Evolutionary conservation across 1,140 invertebrate genomes (phyloP).

Genomic region (Procambarus clarkii): DNA sequence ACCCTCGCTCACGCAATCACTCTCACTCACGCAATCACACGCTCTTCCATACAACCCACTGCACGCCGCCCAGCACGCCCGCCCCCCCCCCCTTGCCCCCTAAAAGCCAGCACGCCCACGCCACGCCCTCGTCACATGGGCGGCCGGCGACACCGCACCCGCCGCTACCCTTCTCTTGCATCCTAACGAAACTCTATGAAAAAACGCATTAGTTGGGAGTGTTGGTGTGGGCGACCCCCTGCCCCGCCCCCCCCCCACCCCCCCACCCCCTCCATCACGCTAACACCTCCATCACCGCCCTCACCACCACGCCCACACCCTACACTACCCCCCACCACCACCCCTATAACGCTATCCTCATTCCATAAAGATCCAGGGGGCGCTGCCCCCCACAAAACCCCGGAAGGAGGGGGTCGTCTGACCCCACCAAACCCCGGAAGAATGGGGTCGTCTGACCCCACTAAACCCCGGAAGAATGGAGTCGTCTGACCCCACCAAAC

Average conservation of each 20-base stretch:
- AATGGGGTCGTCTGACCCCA: too few species aligned
- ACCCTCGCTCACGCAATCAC: not conserved
- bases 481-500: too few species aligned
- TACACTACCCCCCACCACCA: not conserved
- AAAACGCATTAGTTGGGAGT: not conserved
- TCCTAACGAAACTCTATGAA: slow-evolving; percentile 35
- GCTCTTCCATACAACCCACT: too few species aligned
- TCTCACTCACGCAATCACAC: too few species aligned
- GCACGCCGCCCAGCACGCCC: not conserved
- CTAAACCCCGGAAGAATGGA: too few species aligned
- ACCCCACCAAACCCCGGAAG: too few species aligned
- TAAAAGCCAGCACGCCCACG: not conserved
- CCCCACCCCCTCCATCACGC: not conserved
- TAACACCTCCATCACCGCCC: not conserved
- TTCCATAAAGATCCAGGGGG: too few species aligned
- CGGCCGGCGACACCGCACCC: not conserved
- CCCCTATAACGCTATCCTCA: not conserved
- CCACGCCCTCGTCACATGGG: not conserved
- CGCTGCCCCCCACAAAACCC: too few species aligned
- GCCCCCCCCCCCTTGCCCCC: not conserved
- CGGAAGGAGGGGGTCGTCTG: too few species aligned
- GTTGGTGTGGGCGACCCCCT: not conserved
- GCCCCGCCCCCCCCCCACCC: not conserved
- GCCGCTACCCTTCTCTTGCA: not conserved
- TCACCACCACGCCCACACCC: not conserved